These are phyloP conservation scores for Morus bassanus DNA, from an alignment of 2,797 vertebrate genomes.

Conservation along the genomic window DNA sequence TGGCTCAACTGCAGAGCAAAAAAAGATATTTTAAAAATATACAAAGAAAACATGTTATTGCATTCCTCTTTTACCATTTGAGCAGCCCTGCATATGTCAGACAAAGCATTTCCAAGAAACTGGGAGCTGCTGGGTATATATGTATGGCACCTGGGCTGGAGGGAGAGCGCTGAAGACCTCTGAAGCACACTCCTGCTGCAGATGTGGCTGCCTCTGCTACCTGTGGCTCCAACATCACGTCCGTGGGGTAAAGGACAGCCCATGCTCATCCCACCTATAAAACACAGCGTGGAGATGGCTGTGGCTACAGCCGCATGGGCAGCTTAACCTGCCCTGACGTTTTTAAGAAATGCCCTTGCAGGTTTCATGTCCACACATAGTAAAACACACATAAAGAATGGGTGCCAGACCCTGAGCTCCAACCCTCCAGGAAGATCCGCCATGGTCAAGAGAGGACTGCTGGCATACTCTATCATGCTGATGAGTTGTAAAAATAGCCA, in stretches of 20 bases:
- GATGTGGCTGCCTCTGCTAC: not conserved
- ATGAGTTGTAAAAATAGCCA: not conserved
- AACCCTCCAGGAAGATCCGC: not conserved
- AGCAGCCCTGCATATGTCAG: not conserved
- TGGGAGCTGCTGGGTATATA: not conserved
- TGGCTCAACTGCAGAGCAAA: not conserved
- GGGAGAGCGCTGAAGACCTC: not conserved
- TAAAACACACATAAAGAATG: fast-evolving
- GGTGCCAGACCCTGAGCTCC: not conserved
- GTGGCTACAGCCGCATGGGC: not conserved
- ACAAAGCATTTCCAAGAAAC: not conserved
- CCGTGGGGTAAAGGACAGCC: not conserved
- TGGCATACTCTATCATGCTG: not conserved
- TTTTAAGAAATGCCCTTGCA: not conserved
- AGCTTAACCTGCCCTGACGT: not conserved
- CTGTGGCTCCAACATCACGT: not conserved
- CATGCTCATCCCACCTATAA: not conserved
- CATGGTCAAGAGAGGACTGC: not conserved
- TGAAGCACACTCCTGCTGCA: not conserved
- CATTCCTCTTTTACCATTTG: not conserved
- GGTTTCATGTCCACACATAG: not conserved
- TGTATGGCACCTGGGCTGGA: fast-evolving
- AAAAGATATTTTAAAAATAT: not conserved
- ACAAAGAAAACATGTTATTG: not conserved
- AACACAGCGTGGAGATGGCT: not conserved